Conservation (phyloP, 1,140 invertebrate species). For the Arctopsyche grandis region DNA sequence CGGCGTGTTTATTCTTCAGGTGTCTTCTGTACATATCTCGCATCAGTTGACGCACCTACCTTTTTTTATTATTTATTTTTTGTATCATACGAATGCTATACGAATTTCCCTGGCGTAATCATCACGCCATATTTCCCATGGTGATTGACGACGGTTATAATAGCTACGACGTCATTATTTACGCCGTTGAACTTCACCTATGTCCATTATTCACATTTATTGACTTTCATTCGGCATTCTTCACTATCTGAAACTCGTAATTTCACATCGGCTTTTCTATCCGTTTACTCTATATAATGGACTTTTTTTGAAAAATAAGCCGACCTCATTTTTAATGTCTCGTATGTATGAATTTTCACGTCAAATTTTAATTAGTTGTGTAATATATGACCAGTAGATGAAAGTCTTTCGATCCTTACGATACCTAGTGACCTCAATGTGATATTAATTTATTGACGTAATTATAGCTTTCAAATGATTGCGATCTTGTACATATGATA, state of each 20-base stretch:
- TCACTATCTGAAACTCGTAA: neutral
- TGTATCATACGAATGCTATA: neutral
- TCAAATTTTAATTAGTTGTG: too few relatives aligned
- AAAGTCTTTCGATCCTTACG: too few relatives aligned
- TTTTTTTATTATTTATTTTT: neutral
- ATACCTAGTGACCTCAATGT: too few relatives aligned
- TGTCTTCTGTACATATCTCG: too few relatives aligned
- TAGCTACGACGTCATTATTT: slow-evolving; percentile 6
- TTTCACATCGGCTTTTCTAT: neutral
- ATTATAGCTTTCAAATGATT: too few relatives aligned
- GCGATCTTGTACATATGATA: too few relatives aligned
- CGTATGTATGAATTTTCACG: too few relatives aligned
- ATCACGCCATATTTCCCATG: slow-evolving; percentile 14
- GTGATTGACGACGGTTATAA: slow-evolving; percentile 9
- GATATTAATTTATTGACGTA: too few relatives aligned
- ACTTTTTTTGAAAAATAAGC: neutral
- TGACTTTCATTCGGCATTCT: slow-evolving; percentile 7
- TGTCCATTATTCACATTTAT: slow-evolving; percentile 24
- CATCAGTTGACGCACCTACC: neutral
- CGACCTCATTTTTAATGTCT: too few relatives aligned
- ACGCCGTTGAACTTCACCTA: slow-evolving; percentile 11
- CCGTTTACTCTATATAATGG: neutral
- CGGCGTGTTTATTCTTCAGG: too few relatives aligned
- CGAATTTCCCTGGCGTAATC: neutral
- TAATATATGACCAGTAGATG: too few relatives aligned